These are phyloP conservation scores for Xenopus borealis DNA, from an alignment of 2,113 vertebrate species.

Conservation along the genomic window DNA sequence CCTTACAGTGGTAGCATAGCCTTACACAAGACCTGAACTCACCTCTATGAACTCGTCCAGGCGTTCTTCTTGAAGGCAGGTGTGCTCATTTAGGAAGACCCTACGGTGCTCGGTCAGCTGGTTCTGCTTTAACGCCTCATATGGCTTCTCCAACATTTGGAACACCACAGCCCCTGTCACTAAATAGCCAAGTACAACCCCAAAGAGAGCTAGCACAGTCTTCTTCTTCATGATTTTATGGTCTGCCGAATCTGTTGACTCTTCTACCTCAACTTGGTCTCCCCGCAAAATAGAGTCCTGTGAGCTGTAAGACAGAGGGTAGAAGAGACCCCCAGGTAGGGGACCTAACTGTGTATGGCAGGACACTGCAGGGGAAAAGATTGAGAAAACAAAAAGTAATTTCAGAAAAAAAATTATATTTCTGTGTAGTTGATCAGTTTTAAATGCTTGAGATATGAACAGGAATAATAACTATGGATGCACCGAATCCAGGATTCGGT, in stretches of 20 bases:
- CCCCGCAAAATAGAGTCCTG: conserved; percentile 64
- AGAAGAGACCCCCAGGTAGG: conserved; percentile 14
- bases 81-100: conserved; percentile 68
- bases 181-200: conserved; percentile 79
- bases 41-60: conserved; percentile 76
- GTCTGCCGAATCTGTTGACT: not conserved
- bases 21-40: conserved; percentile 25
- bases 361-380: conserved; percentile 26
- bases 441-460: too few relatives aligned
- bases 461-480: too few relatives aligned
- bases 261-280: conserved; percentile 14
- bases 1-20: not conserved
- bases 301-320: conserved; percentile 57
- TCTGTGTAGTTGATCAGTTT: too few relatives aligned
- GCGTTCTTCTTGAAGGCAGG: conserved; percentile 63
- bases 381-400: not conserved
- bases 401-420: too few relatives aligned
- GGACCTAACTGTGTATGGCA: not conserved
- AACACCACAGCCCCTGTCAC: conserved; percentile 82
- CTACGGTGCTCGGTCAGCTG: conserved; percentile 55
- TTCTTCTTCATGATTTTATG: conserved; percentile 70
- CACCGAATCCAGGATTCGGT: too few relatives aligned
- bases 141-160: conserved; percentile 72
- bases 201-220: conserved; percentile 76
- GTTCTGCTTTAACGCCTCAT: conserved; percentile 62